Evolutionary conservation across 2,888 invertebrate genomes (phyloP).

Genomic region (Liodrosophila aerea): DNA sequence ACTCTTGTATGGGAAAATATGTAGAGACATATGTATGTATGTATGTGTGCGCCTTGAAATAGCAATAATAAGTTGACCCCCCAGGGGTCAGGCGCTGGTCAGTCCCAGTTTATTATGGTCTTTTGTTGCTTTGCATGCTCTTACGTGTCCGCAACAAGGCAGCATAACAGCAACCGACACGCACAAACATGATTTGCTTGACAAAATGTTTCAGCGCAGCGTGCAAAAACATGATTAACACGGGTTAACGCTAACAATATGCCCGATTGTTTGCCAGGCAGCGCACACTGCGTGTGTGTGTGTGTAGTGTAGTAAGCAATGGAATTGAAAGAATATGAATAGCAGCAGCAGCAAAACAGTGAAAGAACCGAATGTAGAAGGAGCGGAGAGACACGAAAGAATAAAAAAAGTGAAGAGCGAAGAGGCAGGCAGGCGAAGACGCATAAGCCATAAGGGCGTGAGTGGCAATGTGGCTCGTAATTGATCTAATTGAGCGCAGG

Average conservation of each 20-base stretch:
- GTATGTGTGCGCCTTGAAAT: neutral
- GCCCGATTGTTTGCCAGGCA: slow-evolving; percentile 29
- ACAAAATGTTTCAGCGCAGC: slow-evolving; percentile 22
- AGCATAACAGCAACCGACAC: slow-evolving; percentile 1
- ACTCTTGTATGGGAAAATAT: too few relatives aligned
- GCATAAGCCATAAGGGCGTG: slow-evolving; percentile 56
- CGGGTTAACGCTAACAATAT: slow-evolving; percentile 33
- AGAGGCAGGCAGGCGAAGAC: slow-evolving; percentile 18
- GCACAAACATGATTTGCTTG: neutral
- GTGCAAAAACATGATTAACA: slow-evolving; percentile 9
- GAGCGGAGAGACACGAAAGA: neutral
- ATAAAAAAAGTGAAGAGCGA: neutral
- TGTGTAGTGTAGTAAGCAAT: slow-evolving; percentile 18
- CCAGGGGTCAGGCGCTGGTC: slow-evolving; percentile 1
- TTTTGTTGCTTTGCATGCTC: neutral
- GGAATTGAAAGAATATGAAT: slow-evolving; percentile 31
- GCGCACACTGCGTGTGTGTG: slow-evolving; percentile 15
- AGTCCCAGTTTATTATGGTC: neutral
- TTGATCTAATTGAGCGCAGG: slow-evolving; percentile 73
- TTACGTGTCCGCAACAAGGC: slow-evolving; percentile 6
- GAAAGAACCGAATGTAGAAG: neutral
- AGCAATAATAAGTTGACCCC: slow-evolving; percentile 1
- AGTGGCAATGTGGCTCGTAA: slow-evolving; percentile 68
- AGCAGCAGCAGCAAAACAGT: slow-evolving; percentile 4
- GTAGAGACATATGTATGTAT: too few relatives aligned